Conservation (phyloP, 2,888 invertebrate genomes). For the Matsumyia berberina region DNA sequence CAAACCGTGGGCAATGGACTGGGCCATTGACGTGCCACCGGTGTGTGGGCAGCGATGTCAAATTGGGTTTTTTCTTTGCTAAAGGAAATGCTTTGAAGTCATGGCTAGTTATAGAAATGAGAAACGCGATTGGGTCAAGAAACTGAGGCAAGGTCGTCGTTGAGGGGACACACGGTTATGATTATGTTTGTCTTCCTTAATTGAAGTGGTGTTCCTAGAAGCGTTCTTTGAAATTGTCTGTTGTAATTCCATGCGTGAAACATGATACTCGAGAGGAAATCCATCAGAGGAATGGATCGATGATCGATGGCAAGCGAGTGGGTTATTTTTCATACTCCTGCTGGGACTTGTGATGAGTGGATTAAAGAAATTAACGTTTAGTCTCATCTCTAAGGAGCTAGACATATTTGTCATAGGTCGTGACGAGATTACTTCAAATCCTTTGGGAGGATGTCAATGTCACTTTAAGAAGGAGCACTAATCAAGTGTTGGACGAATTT, state of each 20-base stretch:
- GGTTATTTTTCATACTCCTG: background rate
- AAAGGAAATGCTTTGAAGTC: conserved; percentile 33
- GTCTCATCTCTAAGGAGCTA: too few relatives aligned
- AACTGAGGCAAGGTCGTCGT: background rate
- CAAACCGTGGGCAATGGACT: conserved; percentile 1
- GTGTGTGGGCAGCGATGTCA: conserved; percentile 1
- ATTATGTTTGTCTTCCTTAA: conserved; percentile 28
- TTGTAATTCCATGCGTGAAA: conserved; percentile 10
- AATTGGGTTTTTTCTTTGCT: background rate
- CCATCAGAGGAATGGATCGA: background rate
- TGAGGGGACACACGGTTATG: background rate
- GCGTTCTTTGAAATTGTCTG: conserved; percentile 4
- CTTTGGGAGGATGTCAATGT: too few relatives aligned
- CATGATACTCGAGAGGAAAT: conserved; percentile 5
- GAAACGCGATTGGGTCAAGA: conserved; percentile 31
- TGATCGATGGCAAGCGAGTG: background rate
- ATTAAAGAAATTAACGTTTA: background rate
- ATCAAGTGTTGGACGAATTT: too few relatives aligned
- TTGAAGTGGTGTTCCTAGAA: conserved; percentile 36
- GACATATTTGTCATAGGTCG: too few relatives aligned
- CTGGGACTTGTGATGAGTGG: background rate
- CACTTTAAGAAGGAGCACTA: too few relatives aligned
- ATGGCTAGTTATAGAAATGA: background rate
- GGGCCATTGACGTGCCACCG: conserved; percentile 17
- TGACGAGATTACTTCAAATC: too few relatives aligned